Conservation (phyloP, 37 sponge, comb jelly and placozoan genomes). For the Corticium candelabrum region DNA sequence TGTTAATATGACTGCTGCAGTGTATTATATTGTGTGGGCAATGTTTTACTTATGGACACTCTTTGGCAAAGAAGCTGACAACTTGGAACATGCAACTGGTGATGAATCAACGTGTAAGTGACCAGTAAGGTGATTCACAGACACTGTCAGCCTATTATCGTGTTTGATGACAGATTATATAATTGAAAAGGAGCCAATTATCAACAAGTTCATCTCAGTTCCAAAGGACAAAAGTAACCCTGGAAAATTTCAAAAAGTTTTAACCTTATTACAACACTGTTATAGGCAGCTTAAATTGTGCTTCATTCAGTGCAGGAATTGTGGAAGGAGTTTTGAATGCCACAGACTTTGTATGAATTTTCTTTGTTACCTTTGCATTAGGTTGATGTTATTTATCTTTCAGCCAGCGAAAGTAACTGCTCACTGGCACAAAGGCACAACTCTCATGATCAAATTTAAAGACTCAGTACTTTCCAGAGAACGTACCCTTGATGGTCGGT, state of each 20-base stretch:
- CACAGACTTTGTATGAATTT: constrained; percentile 40
- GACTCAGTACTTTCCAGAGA: constrained; percentile 31
- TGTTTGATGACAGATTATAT: constrained; percentile 52
- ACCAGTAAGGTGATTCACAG: neutral
- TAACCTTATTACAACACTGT: neutral
- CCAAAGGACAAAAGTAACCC: constrained; percentile 80
- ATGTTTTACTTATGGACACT: constrained; percentile 38
- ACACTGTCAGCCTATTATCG: neutral
- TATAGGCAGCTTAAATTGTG: constrained; percentile 76
- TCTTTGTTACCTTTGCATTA: neutral
- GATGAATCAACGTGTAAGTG: constrained; percentile 73
- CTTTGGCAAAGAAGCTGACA: constrained; percentile 97
- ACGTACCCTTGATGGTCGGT: neutral
- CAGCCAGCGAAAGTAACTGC: constrained; percentile 49
- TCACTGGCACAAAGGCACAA: constrained; percentile 54
- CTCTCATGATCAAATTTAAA: constrained; percentile 77
- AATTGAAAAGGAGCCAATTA: constrained; percentile 91
- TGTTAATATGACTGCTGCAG: too few species aligned
- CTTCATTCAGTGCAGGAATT: constrained; percentile 84
- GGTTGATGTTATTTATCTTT: neutral
- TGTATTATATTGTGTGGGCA: too few species aligned
- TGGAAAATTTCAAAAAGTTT: neutral
- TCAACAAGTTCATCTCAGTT: constrained; percentile 87
- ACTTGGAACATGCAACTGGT: constrained; percentile 80
- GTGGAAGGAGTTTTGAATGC: constrained; percentile 77